Evolutionary conservation across 2,888 invertebrate species (phyloP), one percentile per base, ranked within the genome.

Genomic region (Anagyrus pseudococci): DNA sequence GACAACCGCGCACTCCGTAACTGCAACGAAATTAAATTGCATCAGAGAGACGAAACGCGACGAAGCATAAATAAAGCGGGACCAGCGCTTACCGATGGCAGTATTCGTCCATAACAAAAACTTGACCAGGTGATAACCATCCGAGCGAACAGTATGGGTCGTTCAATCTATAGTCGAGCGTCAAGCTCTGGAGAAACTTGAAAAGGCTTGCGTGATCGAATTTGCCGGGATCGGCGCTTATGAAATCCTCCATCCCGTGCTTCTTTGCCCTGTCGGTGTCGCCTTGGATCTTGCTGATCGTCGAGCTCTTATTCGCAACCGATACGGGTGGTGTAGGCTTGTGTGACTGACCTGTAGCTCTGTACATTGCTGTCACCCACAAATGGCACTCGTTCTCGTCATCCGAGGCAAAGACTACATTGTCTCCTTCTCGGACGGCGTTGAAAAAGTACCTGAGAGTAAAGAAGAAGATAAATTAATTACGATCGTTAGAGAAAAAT

Each of bases 91-190:
- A 80, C 71, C 91, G 87, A 7, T 98, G 98, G 81, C 97, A 98
- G 83, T 99, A 97, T 81, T 97, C 97, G 81, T 99, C 99, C 72
- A 99, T 84, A 13, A 98, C 97, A 83, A 98, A 99, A 57, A 98
- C 92, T 86, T 99, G 99, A 1, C 98, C 98, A 0, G 99, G 98
- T 75, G 98, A 98, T 83, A 99, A 98, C 99, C 99, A 99, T 71
- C 99, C 99, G 88, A 99, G 84, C 64, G 98, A 98, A 78, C 97
- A 97, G 80, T 96, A 98, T n/a, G 96, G 96, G 84, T 99, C 99
- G 80, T 92, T 94, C 67, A 99, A 87, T 74, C 99, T 88, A 83
- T 95, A 98, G 79, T 98, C 97, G 72, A 99, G 84, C 1, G 98
- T 95, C 66, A 94, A 84, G 58, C 93, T 93, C 83, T 99, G 99